Conservation (phyloP, 2,113 vertebrate genomes). For the Phrynocephalus versicolor region DNA sequence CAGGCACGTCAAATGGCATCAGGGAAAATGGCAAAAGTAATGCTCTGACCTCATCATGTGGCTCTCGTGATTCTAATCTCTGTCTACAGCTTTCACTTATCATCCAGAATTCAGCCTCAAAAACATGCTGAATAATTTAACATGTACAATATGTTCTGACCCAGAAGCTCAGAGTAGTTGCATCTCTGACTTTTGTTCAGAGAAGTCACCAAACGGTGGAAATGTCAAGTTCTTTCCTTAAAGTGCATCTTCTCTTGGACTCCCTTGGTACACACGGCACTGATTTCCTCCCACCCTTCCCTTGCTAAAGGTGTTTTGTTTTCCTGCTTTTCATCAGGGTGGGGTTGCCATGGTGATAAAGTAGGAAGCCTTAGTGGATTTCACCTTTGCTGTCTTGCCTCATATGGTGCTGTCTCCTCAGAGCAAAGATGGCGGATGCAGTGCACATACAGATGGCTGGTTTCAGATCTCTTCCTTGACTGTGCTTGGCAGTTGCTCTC, state of each 20-base stretch:
- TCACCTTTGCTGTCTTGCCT: constrained; percentile 87
- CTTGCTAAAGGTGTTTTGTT: constrained; percentile 71
- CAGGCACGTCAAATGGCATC: constrained; percentile 80
- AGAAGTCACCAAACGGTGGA: constrained; percentile 76
- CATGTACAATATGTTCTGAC: constrained; percentile 81
- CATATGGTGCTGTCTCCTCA: constrained; percentile 76
- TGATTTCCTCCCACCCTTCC: constrained; percentile 51
- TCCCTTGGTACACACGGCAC: constrained; percentile 63
- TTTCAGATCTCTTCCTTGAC: constrained; percentile 74
- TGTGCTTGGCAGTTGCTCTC: constrained; percentile 83
- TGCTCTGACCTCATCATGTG: constrained; percentile 67
- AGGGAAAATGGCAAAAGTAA: constrained; percentile 67
- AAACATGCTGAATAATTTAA: constrained; percentile 89
- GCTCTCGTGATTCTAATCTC: constrained; percentile 81
- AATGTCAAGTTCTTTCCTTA: constrained; percentile 74
- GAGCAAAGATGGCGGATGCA: constrained; percentile 77
- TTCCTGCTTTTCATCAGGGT: constrained; percentile 75
- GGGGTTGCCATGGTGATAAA: constrained; percentile 88
- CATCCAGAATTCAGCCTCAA: constrained; percentile 78
- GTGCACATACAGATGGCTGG: constrained; percentile 81
- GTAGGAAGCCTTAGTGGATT: constrained; percentile 83
- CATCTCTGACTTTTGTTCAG: constrained; percentile 69
- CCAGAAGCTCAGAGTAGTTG: constrained; percentile 66
- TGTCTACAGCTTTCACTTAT: constrained; percentile 83
- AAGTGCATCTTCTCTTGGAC: constrained; percentile 58